These are phyloP conservation scores for Zosterops lateralis DNA, from an alignment of 2,113 vertebrate genomes.

Conservation along the genomic window DNA sequence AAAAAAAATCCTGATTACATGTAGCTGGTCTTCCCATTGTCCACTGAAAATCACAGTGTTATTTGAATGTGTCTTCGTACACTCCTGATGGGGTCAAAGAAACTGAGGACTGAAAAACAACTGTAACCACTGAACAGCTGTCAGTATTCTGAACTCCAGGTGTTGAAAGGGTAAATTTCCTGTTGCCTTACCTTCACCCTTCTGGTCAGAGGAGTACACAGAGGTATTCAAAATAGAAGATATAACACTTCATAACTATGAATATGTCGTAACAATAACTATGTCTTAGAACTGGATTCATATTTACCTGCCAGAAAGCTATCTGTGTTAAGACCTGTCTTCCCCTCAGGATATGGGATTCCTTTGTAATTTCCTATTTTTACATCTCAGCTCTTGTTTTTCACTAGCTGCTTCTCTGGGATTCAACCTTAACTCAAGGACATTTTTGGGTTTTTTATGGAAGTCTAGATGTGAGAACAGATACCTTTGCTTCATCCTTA, in stretches of 20 bases:
- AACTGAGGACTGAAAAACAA: not conserved
- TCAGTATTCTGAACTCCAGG: not conserved
- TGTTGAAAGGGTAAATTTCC: not conserved
- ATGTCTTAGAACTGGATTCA: not conserved
- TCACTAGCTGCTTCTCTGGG: not conserved
- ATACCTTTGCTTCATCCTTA: not conserved
- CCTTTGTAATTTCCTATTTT: not conserved
- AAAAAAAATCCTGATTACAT: not conserved
- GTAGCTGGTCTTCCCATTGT: not conserved
- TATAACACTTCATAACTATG: not conserved
- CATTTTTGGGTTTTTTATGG: not conserved
- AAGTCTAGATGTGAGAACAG: not conserved
- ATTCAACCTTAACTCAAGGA: constrained; percentile 5
- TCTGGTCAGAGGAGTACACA: not conserved
- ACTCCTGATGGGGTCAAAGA: not conserved
- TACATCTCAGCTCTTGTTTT: not conserved
- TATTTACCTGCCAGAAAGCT: not conserved
- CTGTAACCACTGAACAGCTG: not conserved
- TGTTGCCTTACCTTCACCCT: not conserved
- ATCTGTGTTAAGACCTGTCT: not conserved
- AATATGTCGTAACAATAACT: not conserved
- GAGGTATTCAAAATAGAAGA: not conserved
- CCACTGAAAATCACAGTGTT: not conserved
- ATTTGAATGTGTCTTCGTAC: not conserved
- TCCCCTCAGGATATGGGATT: not conserved